Evolutionary conservation across 2,797 vertebrate genomes (phyloP).

Genomic region (Semaprochilodus insignis): DNA sequence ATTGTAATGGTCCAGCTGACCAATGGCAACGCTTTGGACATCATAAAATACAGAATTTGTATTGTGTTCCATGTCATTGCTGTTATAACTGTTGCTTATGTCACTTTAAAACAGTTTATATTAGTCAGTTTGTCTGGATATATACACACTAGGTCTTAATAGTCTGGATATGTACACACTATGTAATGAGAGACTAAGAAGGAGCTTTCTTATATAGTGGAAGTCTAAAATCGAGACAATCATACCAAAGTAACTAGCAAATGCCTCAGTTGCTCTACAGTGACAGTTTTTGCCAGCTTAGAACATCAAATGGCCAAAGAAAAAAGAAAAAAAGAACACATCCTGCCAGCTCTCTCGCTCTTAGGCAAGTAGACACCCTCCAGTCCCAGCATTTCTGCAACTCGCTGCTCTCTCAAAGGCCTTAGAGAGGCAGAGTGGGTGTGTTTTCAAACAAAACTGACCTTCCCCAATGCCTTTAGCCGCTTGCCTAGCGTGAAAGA

Average conservation of each 20-base stretch:
- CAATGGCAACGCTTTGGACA: background rate
- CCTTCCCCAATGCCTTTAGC: constrained; percentile 69
- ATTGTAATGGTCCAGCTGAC: background rate
- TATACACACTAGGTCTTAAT: too few relatives aligned
- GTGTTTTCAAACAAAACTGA: constrained; percentile 78
- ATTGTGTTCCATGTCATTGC: too few relatives aligned
- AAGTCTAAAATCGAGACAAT: too few relatives aligned
- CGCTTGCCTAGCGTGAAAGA: constrained; percentile 64
- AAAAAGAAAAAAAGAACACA: constrained; percentile 9
- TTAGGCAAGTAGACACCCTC: constrained; percentile 34
- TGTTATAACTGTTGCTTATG: too few relatives aligned
- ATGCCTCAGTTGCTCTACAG: background rate
- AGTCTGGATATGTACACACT: too few relatives aligned
- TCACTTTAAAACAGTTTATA: too few relatives aligned
- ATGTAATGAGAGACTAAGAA: too few relatives aligned
- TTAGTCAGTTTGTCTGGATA: too few relatives aligned
- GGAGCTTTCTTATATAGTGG: too few relatives aligned
- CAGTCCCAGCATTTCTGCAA: constrained; percentile 28
- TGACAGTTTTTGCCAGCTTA: constrained; percentile 33
- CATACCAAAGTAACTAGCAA: background rate
- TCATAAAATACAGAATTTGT: background rate
- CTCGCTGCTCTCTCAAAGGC: constrained; percentile 52
- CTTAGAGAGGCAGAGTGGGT: constrained; percentile 54
- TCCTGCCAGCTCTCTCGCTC: constrained; percentile 20
- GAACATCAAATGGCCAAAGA: constrained; percentile 37